Percentiles rank a stretch among this genome's conserved stretches.
Conservation (phyloP, 1,140 invertebrate species). For the Amphibalanus amphitrite region DNA sequence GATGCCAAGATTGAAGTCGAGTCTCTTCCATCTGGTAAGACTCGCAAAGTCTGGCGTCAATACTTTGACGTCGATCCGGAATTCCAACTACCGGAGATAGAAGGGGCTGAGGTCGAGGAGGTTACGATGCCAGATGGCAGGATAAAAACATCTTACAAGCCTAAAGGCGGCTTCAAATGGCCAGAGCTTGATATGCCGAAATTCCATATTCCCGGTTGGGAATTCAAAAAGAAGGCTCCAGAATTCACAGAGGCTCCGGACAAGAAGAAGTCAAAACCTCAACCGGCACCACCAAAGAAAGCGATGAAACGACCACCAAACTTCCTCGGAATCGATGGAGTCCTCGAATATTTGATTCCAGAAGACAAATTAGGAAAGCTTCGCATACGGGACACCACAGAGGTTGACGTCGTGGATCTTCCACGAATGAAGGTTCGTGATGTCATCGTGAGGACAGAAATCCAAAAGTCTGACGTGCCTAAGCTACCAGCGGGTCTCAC, state of each 20-base stretch:
- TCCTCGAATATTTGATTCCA: background rate
- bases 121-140: background rate
- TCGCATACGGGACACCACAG: background rate
- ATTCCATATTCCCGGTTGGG: background rate
- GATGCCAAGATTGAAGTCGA: background rate
- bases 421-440: background rate
- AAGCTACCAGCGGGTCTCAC: background rate
- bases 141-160: background rate
- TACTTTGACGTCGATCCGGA: background rate
- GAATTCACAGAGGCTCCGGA: background rate
- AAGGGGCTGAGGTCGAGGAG: background rate
- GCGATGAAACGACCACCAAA: background rate
- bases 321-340: background rate
- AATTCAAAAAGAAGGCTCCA: background rate
- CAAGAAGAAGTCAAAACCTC: background rate
- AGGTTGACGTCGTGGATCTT: background rate
- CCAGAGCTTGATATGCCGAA: background rate
- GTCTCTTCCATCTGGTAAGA: background rate
- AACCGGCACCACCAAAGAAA: background rate
- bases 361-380: background rate
- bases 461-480: background rate
- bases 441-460: background rate
- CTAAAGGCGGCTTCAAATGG: background rate
- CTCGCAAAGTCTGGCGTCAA: background rate
- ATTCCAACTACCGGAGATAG: background rate